Evolutionary conservation across 2,797 vertebrate species (phyloP), one percentile per base, ranked within the genome.

Genomic region (Aphelocoma californica): DNA sequence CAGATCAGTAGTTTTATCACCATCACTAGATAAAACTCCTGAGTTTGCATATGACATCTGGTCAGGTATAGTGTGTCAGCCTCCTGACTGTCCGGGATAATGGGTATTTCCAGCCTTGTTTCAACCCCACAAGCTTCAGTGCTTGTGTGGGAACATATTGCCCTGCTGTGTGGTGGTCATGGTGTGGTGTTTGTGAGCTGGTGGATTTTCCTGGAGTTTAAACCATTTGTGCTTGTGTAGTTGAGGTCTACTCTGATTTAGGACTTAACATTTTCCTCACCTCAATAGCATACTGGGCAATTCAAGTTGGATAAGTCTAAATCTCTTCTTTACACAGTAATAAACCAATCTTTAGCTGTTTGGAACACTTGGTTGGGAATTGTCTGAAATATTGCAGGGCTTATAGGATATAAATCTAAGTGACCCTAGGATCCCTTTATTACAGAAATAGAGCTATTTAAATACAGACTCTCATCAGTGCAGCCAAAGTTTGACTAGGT

Each of bases 1-100:
- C 34, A 80, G 81, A 93, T 80, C 66, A 73, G 74, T 90, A 88
- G 58, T 88, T 96, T 96, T 91, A 93, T 84, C 74, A 86, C 60
- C 45, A 44, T 21, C 3, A 3, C 47, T 64, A 84, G 73, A 66
- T 88, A 72, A 73, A 58, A 31, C 58, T 67, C 79, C 66, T 65
- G 57, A 83, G 61, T 17, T 75, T 58, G 74, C 85, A 31, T 74
- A 44, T 8, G 77, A 74, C 90, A 93, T 90, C 86, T 93, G 94
- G 58, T 86, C 90, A 84, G 80, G 80, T 84, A 58, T 26, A 70
- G 32, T 26, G 54, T 88, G 66, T 93, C 82, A 86, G 56, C 47
- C 51, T 82, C 3, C 0, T 81, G 48, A 48, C 51, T 82, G 82
- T 64, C 71, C 47, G 48, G 34, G 42, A 40, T 71, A 84, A 67